phyloP scores from a whole-genome alignment of 1,140 invertebrate species.

The Stenopsyche tienmushanensis region DNA sequence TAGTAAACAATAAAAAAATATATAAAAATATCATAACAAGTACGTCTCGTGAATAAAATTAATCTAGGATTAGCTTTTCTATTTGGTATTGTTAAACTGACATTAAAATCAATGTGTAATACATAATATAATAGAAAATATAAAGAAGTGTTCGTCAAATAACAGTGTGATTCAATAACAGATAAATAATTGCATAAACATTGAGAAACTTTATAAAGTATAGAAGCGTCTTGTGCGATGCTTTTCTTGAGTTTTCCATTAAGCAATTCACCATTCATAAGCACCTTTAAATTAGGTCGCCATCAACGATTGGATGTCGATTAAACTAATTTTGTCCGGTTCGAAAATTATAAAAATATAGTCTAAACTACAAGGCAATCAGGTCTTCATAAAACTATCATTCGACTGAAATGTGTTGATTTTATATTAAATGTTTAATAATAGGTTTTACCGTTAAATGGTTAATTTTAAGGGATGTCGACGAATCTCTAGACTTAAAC shows the following conservation, averaged over 20 bases:
- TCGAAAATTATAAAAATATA: conserved; percentile 22
- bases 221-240: too few relatives aligned
- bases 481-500: too few relatives aligned
- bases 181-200: conserved; percentile 18
- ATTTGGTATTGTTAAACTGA: conserved; percentile 42
- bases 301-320: neutral
- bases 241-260: too few relatives aligned
- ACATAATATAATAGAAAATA: neutral
- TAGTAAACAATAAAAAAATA: conserved; percentile 22
- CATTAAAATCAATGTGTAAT: conserved; percentile 14
- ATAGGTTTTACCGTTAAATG: too few relatives aligned
- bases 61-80: conserved; percentile 41
- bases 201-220: too few relatives aligned
- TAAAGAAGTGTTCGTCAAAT: conserved; percentile 10
- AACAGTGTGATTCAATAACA: conserved; percentile 15
- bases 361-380: conserved; percentile 25
- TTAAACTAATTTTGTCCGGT: neutral
- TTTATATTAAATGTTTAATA: too few relatives aligned
- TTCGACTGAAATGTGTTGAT: too few relatives aligned
- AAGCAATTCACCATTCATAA: too few relatives aligned
- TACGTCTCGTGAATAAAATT: conserved; percentile 24
- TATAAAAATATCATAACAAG: conserved; percentile 17
- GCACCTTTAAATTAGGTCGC: conserved; percentile 8
- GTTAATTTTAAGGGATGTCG: too few relatives aligned
- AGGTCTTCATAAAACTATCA: neutral